Evolutionary conservation across 2,113 vertebrate species (phyloP), one percentile per base, ranked within the genome.

Genomic region (Dicerorhinus sumatrensis): DNA sequence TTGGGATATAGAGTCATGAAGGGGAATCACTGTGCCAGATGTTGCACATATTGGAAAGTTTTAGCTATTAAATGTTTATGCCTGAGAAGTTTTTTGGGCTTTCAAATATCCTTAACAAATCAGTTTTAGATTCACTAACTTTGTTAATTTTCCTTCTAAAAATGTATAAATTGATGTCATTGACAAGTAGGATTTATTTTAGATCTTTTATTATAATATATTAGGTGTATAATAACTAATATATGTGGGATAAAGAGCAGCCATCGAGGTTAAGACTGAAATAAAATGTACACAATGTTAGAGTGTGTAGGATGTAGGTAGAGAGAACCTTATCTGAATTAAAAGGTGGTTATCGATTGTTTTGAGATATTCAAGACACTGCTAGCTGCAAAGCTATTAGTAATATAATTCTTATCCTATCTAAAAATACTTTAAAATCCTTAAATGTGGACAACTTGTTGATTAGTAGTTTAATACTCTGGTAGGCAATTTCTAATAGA

Each of bases 71-170:
- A n/a, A 56, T 77, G 7, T n/a, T 94, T 62, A 62, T 67, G 12
- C 8, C 39, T 67, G 20, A 91, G 58, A 54, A 27, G 0, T 36
- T 77, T 14, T 88, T 33, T 84, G 16, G 69, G 42, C 63, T 84
- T 94, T 79, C 10, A 56, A 80, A 60, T 65, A 56, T 76, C 76
- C 13, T 70, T 70, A 89, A 23, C 77, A 87, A 80, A 48, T 92
- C 29, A 83, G 18, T 80, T 90, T 58, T 79, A 51, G 36, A 60
- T 17, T 77, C 5, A 67, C 17, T 60, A 39, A 54, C 10, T 93
- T 93, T 70, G 23, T 90, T 77, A 65, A 91, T 94, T 89, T 96
- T 72, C n/a, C 51, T n/a, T 11, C 20, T 33, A n/a, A 58, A 54
- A 87, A 12, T 86, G 2, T 67, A 39, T 73, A 84, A 80, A 18